A percentile compares a stretch with the other conserved stretches of the same genome.
phyloP scores from a whole-genome alignment of 2,888 invertebrate genomes.

The Syritta pipiens region DNA sequence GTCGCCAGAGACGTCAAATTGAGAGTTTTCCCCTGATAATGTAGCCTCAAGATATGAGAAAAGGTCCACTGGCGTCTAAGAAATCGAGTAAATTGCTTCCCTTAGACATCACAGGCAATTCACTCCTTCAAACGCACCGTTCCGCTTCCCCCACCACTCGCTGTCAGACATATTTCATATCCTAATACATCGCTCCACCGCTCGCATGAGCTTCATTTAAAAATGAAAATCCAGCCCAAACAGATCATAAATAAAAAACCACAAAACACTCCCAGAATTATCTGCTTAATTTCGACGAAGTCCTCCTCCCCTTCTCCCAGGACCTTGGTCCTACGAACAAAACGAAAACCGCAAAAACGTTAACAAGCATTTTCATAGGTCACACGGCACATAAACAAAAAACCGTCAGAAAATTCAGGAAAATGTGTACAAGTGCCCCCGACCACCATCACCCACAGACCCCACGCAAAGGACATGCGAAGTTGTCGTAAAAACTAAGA shows the following conservation, averaged over 20 bases:
- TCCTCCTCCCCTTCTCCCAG: constrained; percentile 29
- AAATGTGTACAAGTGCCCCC: not conserved
- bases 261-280: constrained; percentile 57
- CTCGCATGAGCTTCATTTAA: not conserved
- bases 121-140: too few relatives aligned
- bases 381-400: constrained; percentile 52
- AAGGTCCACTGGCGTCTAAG: too few relatives aligned
- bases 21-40: too few relatives aligned
- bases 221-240: constrained; percentile 26
- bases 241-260: constrained; percentile 57
- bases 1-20: too few relatives aligned
- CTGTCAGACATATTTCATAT: not conserved
- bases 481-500: constrained; percentile 61
- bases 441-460: not conserved
- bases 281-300: constrained; percentile 58
- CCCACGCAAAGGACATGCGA: constrained; percentile 61
- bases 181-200: not conserved
- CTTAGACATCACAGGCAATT: too few relatives aligned
- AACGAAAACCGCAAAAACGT: not conserved
- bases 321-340: constrained; percentile 34
- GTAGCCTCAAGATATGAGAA: too few relatives aligned
- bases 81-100: too few relatives aligned
- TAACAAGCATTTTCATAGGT: constrained; percentile 59
- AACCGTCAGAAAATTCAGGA: constrained; percentile 14
- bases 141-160: too few relatives aligned